These are phyloP conservation scores for Schizopygopsis malacanthus DNA, from an alignment of 2,797 vertebrate genomes.

Conservation along the genomic window DNA sequence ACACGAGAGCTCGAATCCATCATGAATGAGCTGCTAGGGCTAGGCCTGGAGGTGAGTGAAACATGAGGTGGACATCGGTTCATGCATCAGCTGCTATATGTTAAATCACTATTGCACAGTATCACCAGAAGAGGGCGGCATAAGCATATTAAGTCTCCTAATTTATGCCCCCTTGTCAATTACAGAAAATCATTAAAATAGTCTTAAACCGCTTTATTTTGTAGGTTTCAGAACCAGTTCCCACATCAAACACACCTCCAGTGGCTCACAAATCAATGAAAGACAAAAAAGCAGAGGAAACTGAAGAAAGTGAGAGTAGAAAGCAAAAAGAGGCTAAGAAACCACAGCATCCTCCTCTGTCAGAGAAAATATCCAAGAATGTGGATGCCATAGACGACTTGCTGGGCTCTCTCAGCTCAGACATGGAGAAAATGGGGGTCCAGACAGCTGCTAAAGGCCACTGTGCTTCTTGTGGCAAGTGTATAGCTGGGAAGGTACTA, in stretches of 20 bases:
- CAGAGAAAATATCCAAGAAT: slow-evolving; percentile 53
- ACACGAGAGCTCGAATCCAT: slow-evolving; percentile 77
- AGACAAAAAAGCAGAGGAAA: slow-evolving; percentile 26
- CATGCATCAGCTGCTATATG: not conserved
- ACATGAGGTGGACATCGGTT: not conserved
- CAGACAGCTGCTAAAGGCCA: slow-evolving; percentile 78
- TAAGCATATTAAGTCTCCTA: slow-evolving; percentile 27
- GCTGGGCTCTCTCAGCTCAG: slow-evolving; percentile 84
- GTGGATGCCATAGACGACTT: slow-evolving; percentile 81
- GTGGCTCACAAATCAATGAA: slow-evolving; percentile 5
- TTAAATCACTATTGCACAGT: slow-evolving; percentile 19
- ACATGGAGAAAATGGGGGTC: slow-evolving; percentile 89
- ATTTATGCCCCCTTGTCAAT: not conserved
- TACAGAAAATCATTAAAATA: not conserved
- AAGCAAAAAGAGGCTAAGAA: not conserved
- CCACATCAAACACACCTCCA: slow-evolving; percentile 33
- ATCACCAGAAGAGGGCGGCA: slow-evolving; percentile 75
- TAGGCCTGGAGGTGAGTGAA: slow-evolving; percentile 70
- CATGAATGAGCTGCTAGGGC: slow-evolving; percentile 72
- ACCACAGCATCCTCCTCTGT: slow-evolving; percentile 30
- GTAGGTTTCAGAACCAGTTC: slow-evolving; percentile 39
- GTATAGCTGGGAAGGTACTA: slow-evolving; percentile 86
- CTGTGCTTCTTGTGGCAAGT: slow-evolving; percentile 85
- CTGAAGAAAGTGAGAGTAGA: not conserved
- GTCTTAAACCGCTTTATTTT: not conserved